Evolutionary conservation across 2,888 invertebrate genomes (phyloP), one percentile per base, ranked within the genome.

Genomic region (Trissoscelio sp.): DNA sequence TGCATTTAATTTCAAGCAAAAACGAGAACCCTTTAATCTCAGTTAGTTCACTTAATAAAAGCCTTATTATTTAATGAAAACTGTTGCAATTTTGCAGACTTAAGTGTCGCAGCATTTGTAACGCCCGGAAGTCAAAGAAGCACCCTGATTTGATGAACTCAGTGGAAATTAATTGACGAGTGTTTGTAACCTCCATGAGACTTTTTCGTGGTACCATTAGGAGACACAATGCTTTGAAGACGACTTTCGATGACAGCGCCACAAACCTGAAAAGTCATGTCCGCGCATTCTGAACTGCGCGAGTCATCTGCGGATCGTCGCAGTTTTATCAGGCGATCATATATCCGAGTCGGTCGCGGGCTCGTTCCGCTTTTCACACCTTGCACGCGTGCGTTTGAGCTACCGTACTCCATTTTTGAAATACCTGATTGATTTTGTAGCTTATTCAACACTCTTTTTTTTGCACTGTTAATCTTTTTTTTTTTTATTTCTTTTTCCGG

Each of bases 301-400:
- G 89, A 90, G 88, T 90, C 90, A 90, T 90, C 89, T 90, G 89
- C 90, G 88, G 88, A 84, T 87, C 85, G 88, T 88, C 88, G 87
- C 84, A 85, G 85, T 86, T 84, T 74, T 83, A 90, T 78, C 84
- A 85, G 88, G 87, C 83, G 80, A 87, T 11, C 86, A 91, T 86
- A 67, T 46, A 31, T 18, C 6, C 3, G 62, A 82, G 79, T 16
- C 39, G 67, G 83, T 83, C 18, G 62, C 31, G 12, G 14, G 57
- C 24, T 51, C 3, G n/a, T 64, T 18, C 58, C 42, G 24, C 69
- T 64, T 42, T 74, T 62, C 60, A 53, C 72, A 66, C 70, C 53
- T 64, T 18, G 7, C 34, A 67, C 67, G 60, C 69, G 22, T 75
- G 69, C 58, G 39, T 67, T 74, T 16, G 5, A 39, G 16, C 22